A percentile compares a stretch with the other conserved stretches of the same genome.
Evolutionary conservation across 2,888 invertebrate species (phyloP).

Genomic region (Drosophila paracracens): DNA sequence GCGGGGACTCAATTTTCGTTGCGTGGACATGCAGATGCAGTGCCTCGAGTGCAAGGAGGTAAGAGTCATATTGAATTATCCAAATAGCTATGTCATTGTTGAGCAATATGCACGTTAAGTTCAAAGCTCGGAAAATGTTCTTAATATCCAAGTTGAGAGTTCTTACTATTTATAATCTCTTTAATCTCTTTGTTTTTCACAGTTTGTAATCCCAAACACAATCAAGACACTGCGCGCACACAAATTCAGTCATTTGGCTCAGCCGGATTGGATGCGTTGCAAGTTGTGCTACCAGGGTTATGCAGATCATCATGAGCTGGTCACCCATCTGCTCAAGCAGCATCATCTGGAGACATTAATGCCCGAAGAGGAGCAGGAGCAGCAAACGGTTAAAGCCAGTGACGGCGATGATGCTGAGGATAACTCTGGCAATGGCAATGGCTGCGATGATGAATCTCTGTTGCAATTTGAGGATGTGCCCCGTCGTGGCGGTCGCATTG

Average conservation of each 20-base stretch:
- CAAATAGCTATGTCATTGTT: not conserved
- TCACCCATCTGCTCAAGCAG: conserved; percentile 69
- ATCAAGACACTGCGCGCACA: conserved; percentile 75
- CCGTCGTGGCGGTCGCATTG: conserved; percentile 68
- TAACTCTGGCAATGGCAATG: conserved; percentile 35
- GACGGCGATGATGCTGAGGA: conserved; percentile 39
- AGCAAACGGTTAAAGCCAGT: not conserved
- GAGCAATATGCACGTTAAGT: not conserved
- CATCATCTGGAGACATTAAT: conserved; percentile 69
- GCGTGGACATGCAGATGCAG: conserved; percentile 75
- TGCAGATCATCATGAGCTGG: conserved; percentile 62
- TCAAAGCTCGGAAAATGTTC: not conserved
- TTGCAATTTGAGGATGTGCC: conserved; percentile 58
- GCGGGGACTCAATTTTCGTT: conserved; percentile 76
- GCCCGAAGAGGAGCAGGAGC: conserved; percentile 39
- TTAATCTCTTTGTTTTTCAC: not conserved
- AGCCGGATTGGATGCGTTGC: conserved; percentile 80
- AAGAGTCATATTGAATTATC: conserved; percentile 1
- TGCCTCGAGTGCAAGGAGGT: conserved; percentile 79
- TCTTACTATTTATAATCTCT: not conserved
- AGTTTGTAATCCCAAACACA: conserved; percentile 72
- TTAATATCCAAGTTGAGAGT: not conserved
- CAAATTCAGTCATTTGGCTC: conserved; percentile 78
- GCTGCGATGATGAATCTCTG: conserved; percentile 49
- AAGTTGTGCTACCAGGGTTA: conserved; percentile 78